Base-by-base conservation (phyloP, 2,888 invertebrate genomes). In the Eueremaeus valkanovi region DNA sequence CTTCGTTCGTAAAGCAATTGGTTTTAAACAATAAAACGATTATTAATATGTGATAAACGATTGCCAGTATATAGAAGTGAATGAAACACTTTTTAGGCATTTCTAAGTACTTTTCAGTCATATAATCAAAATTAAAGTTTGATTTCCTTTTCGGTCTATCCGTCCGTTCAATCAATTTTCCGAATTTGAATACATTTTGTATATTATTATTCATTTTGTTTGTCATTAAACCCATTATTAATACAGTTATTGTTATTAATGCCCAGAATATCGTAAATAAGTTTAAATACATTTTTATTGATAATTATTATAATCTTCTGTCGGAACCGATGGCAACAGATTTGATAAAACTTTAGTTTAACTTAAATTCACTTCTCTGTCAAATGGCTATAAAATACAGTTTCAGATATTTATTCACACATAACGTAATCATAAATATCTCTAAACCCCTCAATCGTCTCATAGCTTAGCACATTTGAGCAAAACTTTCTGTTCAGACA, bases 71-170 rank as follows among this genome's bases (percentile, higher is more conserved):
- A 11, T 73, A 73, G 16, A 73, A 73, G 9, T 73, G 33, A 24
- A 13, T 40, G 49, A 73, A 73, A 27, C 1, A 24, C 5, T 92
- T 81, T 92, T 92, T 70, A 9, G 70, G 42, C n/a, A 70, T n/a
- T 70, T 40, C 16, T 27, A 66, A 21, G 16, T 66, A 66, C 0
- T 66, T 66, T 8, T 16, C 16, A 3, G 36, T 5, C 1, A 70
- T 18, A 45, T 1, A 42, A 21, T 70, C 45, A 2, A 70, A 45
- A 45, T 36, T 11, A 6, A 21, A 21, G 0, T 45, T 55, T 24
- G 51, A 18, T 51, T 24, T 55, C 21, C 21, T 55, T 13, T 31
- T 31, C 5, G 3, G 16, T 31, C 18, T 18, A n/a, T 31, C 63
- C 16, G 16, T 33, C 1, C 11, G 21, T 16, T 70, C 18, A 45